Conservation (phyloP, 1,140 invertebrate species). For the Caenorhabditis latens region DNA sequence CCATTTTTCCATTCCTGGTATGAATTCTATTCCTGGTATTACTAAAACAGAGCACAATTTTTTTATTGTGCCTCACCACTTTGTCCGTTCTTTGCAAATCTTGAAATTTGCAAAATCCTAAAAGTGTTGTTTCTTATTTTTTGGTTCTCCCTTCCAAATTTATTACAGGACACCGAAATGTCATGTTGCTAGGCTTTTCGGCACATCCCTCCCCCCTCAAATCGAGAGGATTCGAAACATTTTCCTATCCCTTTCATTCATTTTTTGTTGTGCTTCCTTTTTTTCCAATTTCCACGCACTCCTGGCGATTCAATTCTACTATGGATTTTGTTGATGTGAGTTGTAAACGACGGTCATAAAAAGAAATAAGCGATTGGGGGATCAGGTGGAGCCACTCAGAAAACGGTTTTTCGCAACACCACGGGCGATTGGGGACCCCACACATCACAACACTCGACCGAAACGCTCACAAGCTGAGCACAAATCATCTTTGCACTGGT, state of each 20-base stretch:
- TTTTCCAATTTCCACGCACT: not conserved
- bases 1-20: too few species aligned
- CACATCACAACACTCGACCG: slow-evolving; percentile 4
- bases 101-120: too few species aligned
- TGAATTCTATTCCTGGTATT: too few species aligned
- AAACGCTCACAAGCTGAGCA: slow-evolving; percentile 29
- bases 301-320: not conserved
- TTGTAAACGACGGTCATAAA: slow-evolving; percentile 23
- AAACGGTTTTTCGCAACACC: not conserved
- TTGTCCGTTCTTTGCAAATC: too few species aligned
- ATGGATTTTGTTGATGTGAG: slow-evolving; percentile 12
- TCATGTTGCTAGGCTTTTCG: slow-evolving; percentile 12
- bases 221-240: not conserved
- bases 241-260: not conserved
- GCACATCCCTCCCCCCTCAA: not conserved
- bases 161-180: not conserved
- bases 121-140: not conserved
- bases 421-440: not conserved
- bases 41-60: too few species aligned
- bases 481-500: slow-evolving; percentile 44
- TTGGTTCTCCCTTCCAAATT: not conserved
- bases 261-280: not conserved
- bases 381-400: slow-evolving; percentile 14
- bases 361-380: too few species aligned
- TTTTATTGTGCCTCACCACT: too few species aligned